Conservation (phyloP, 2,797 vertebrate species). For the Siniperca scherzeri region DNA sequence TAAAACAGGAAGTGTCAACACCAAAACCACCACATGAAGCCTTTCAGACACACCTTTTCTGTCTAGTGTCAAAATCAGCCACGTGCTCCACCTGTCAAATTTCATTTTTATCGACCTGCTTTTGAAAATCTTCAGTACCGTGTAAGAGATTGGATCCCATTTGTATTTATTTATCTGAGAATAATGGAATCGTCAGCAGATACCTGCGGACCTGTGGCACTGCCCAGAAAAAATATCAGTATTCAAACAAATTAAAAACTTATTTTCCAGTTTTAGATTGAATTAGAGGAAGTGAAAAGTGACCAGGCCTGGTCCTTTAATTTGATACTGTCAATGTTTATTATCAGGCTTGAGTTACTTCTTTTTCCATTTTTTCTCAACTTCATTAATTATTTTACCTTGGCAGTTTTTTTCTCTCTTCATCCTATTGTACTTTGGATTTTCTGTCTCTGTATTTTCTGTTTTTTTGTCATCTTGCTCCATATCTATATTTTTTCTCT, state of each 20-base stretch:
- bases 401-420: not conserved
- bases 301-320: slow-evolving; percentile 36
- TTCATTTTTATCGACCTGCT: slow-evolving; percentile 66
- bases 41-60: slow-evolving; percentile 34
- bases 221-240: slow-evolving; percentile 55
- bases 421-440: not conserved
- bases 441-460: slow-evolving; percentile 6
- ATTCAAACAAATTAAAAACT: slow-evolving; percentile 67
- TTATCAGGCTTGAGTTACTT: slow-evolving; percentile 36
- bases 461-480: not conserved
- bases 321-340: slow-evolving; percentile 45
- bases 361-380: slow-evolving; percentile 16
- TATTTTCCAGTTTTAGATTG: slow-evolving; percentile 52
- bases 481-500: not conserved
- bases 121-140: slow-evolving; percentile 38
- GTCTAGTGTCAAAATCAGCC: slow-evolving; percentile 23
- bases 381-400: not conserved
- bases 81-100: slow-evolving; percentile 42
- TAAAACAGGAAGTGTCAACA: no score
- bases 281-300: slow-evolving; percentile 55
- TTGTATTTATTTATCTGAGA: slow-evolving; percentile 65
- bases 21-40: no score
- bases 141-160: slow-evolving; percentile 46
- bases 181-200: slow-evolving; percentile 61
- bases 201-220: slow-evolving; percentile 39